Evolutionary conservation across 2,113 vertebrate genomes (phyloP).

Genomic region (Xenus cinereus): DNA sequence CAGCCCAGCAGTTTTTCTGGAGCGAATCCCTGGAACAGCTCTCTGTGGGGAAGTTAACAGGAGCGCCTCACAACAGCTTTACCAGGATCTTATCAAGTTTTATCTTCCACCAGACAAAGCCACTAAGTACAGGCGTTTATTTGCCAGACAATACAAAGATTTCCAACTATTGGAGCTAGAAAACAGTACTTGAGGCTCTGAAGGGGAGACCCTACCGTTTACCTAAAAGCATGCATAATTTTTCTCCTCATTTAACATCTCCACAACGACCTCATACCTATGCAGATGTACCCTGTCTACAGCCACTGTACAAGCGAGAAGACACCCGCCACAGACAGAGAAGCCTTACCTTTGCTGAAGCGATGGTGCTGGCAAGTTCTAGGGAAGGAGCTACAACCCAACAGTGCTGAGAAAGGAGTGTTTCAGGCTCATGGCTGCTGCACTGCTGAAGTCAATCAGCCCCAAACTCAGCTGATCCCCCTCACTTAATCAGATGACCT

Average conservation of each 20-base stretch:
- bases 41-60: not conserved
- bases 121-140: not conserved
- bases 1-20: not conserved
- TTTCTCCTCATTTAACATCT: not conserved
- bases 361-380: fast-evolving
- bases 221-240: not conserved
- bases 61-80: not conserved
- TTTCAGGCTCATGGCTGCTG: fast-evolving
- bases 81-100: not conserved
- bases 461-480: not conserved
- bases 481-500: not conserved
- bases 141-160: not conserved
- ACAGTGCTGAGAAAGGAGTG: fast-evolving
- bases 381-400: not conserved
- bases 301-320: fast-evolving
- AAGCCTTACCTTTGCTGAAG: not conserved
- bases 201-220: not conserved
- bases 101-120: constrained; percentile 20
- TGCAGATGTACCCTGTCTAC: not conserved
- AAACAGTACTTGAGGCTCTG: not conserved
- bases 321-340: fast-evolving
- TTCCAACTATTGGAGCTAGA: not conserved
- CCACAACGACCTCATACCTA: not conserved
- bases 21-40: not conserved
- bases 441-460: not conserved